A percentile compares a stretch with the other conserved stretches of the same genome.
Conservation (phyloP, 1,140 invertebrate species). For the Aporrectodea caliginosa region DNA sequence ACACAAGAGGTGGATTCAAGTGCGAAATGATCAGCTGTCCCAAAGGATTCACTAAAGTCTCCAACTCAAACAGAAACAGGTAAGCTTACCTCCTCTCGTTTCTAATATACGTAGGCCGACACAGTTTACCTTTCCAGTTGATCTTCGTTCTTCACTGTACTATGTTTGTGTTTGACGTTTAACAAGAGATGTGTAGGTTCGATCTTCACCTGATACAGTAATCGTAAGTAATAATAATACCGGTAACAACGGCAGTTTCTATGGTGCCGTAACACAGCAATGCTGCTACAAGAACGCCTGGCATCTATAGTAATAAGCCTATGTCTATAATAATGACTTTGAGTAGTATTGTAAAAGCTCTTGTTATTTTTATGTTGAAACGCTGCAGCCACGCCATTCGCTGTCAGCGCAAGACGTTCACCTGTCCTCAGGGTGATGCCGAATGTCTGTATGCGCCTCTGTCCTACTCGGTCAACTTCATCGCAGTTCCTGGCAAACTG, state of each 20-base stretch:
- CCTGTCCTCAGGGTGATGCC: conserved; percentile 67
- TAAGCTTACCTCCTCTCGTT: background rate
- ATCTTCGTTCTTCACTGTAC: background rate
- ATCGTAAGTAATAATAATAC: too few species aligned
- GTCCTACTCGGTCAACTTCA: conserved; percentile 83
- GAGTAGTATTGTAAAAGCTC: too few species aligned
- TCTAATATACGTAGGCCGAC: too few species aligned
- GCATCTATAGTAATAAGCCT: too few species aligned
- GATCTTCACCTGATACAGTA: too few species aligned
- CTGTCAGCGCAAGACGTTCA: conserved; percentile 68
- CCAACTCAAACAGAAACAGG: background rate
- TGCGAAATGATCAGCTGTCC: conserved; percentile 85
- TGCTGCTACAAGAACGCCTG: too few species aligned
- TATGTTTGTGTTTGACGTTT: too few species aligned
- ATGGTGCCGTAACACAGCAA: too few species aligned
- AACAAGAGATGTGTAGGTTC: too few species aligned
- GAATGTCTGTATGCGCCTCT: conserved; percentile 72
- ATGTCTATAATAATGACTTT: too few species aligned
- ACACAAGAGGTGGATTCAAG: conserved; percentile 79
- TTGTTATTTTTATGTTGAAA: background rate
- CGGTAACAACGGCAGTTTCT: too few species aligned
- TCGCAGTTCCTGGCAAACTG: conserved; percentile 76
- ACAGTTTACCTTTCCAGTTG: background rate
- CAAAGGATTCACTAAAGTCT: conserved; percentile 64
- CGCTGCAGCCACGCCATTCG: background rate